These are phyloP conservation scores for Erythrolamprus reginae DNA, from an alignment of 2,113 vertebrate species.

Conservation along the genomic window DNA sequence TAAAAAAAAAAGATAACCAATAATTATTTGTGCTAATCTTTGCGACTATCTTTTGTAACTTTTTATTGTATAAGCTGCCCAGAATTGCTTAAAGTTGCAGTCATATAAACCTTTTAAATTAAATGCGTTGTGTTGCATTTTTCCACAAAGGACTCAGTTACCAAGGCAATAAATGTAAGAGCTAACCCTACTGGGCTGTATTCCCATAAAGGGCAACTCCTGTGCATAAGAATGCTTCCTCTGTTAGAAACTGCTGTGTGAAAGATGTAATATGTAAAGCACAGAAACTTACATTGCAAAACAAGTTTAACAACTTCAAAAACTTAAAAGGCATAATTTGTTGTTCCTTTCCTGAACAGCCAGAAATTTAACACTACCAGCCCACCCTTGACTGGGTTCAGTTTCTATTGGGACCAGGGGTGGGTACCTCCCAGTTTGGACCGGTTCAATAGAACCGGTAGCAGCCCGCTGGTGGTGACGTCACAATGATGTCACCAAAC, in stretches of 20 bases:
- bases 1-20: slow-evolving; percentile 38
- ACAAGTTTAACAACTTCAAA: slow-evolving; percentile 1
- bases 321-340: background rate
- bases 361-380: background rate
- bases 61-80: background rate
- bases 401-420: background rate
- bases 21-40: slow-evolving; percentile 42
- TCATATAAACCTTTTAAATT: background rate
- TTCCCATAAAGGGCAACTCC: slow-evolving; percentile 12
- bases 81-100: background rate
- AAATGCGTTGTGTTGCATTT: slow-evolving; percentile 28
- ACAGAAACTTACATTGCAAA: background rate
- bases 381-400: background rate
- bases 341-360: background rate
- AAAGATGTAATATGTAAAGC: slow-evolving; percentile 29
- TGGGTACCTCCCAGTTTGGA: no score
- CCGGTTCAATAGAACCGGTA: no score
- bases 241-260: slow-evolving; percentile 18
- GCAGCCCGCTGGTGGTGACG: no score
- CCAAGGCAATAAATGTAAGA: slow-evolving; percentile 50
- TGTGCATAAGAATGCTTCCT: background rate
- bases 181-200: slow-evolving; percentile 26
- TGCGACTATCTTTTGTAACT: slow-evolving; percentile 30
- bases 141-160: slow-evolving; percentile 43
- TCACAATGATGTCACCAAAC: no score